These are phyloP conservation scores for Tursiops truncatus DNA, from an alignment of 2,113 vertebrate genomes.

Conservation along the genomic window DNA sequence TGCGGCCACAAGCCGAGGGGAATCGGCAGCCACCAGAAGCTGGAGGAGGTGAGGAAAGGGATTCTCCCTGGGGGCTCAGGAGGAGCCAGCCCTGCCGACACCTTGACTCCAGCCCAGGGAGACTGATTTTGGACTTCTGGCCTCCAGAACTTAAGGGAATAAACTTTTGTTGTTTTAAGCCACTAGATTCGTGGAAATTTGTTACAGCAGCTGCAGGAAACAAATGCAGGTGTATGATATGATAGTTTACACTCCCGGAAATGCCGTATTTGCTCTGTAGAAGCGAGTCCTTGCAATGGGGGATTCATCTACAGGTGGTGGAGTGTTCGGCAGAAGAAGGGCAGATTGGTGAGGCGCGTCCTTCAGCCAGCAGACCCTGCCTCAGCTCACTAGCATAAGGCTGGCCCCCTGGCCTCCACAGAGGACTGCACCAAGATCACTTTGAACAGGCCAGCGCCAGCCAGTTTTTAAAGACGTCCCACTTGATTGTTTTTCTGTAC, in stretches of 20 bases:
- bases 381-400: not conserved
- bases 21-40: not conserved
- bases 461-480: not conserved
- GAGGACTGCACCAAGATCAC: not conserved
- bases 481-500: not conserved
- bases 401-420: too few relatives aligned
- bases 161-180: not conserved
- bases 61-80: fast-evolving
- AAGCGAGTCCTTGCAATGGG: not conserved
- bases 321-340: fast-evolving
- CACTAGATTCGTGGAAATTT: fast-evolving
- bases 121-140: not conserved
- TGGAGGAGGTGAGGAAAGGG: too few relatives aligned
- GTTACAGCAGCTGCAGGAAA: not conserved
- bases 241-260: not conserved
- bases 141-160: not conserved
- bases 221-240: fast-evolving
- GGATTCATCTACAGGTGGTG: too few relatives aligned
- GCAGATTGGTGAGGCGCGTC: not conserved
- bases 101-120: not conserved
- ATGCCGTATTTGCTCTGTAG: fast-evolving
- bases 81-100: not conserved
- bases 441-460: not conserved
- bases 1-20: not conserved
- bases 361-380: not conserved